These are phyloP conservation scores for Sinocyclocheilus rhinocerous DNA, from an alignment of 2,113 vertebrate genomes.

Conservation along the genomic window DNA sequence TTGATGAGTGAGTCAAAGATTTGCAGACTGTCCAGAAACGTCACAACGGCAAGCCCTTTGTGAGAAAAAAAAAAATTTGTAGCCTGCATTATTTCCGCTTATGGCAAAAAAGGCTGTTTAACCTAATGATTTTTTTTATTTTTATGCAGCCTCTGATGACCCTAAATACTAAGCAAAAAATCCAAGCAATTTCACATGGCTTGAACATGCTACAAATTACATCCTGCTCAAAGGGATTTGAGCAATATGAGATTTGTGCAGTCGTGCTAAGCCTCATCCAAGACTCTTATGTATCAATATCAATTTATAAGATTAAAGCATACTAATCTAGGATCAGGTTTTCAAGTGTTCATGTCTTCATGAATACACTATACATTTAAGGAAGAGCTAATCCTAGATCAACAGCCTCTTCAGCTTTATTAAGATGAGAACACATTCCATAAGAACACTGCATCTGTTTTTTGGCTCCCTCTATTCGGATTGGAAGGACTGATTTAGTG, in stretches of 20 bases:
- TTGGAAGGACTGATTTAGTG: background rate
- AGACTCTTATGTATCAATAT: background rate
- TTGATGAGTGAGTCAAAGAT: background rate
- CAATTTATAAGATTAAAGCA: slow-evolving; percentile 27
- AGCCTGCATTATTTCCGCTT: too few species aligned
- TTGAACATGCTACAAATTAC: slow-evolving; percentile 20
- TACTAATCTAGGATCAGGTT: slow-evolving; percentile 8
- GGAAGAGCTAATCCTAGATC: background rate
- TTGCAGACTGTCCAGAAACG: background rate
- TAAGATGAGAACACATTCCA: background rate
- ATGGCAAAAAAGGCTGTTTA: too few species aligned
- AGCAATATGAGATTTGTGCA: slow-evolving; percentile 3
- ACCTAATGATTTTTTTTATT: background rate
- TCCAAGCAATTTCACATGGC: background rate
- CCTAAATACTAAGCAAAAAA: background rate
- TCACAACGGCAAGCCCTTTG: background rate
- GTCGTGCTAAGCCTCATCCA: background rate
- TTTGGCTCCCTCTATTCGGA: background rate
- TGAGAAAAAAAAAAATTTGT: background rate
- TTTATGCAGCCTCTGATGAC: too few species aligned
- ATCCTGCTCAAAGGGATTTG: slow-evolving; percentile 35
- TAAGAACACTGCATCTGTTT: background rate
- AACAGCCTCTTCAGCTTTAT: background rate
- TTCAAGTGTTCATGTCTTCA: background rate
- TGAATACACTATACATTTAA: background rate